A percentile compares a stretch with the other conserved stretches of the same genome.
These are phyloP conservation scores for Petrocephalus microphthalmus DNA, from an alignment of 2,113 vertebrate genomes.

Conservation along the genomic window DNA sequence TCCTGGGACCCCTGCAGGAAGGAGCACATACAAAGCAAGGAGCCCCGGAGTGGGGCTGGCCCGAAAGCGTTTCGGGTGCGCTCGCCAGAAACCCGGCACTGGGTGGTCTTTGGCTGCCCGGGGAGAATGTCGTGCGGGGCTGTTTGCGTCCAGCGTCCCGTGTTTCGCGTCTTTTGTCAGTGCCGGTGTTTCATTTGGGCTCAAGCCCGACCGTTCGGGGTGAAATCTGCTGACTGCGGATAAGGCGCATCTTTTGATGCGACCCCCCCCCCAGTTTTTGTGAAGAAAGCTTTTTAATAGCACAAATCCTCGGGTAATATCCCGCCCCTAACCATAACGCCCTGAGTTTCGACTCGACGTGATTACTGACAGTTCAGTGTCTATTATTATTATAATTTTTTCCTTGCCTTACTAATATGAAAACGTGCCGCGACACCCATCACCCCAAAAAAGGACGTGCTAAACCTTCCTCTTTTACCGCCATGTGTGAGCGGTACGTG, in stretches of 20 bases:
- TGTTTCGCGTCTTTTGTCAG: conserved; percentile 4
- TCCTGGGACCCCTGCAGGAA: conserved; percentile 22
- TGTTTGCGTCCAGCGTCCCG: not conserved
- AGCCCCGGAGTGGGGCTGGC: not conserved
- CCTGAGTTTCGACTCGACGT: not conserved
- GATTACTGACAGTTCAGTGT: not conserved
- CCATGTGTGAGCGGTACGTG: not conserved
- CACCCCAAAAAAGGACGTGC: not conserved
- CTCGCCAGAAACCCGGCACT: not conserved
- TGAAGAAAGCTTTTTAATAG: not conserved
- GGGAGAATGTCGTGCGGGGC: not conserved
- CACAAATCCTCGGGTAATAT: not conserved
- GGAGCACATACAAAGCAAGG: not conserved
- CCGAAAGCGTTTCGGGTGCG: not conserved
- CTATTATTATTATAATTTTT: not conserved
- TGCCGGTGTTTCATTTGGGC: not conserved
- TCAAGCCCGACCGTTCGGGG: conserved; percentile 7
- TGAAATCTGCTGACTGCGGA: not conserved
- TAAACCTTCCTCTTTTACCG: not conserved
- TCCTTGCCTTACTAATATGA: not conserved
- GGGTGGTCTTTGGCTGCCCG: not conserved
- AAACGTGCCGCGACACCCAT: not conserved
- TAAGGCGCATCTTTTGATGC: not conserved
- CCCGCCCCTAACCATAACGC: not conserved
- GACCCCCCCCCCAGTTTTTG: not conserved